Conservation (phyloP, 2,113 vertebrate species). For the Chunga burmeisteri region DNA sequence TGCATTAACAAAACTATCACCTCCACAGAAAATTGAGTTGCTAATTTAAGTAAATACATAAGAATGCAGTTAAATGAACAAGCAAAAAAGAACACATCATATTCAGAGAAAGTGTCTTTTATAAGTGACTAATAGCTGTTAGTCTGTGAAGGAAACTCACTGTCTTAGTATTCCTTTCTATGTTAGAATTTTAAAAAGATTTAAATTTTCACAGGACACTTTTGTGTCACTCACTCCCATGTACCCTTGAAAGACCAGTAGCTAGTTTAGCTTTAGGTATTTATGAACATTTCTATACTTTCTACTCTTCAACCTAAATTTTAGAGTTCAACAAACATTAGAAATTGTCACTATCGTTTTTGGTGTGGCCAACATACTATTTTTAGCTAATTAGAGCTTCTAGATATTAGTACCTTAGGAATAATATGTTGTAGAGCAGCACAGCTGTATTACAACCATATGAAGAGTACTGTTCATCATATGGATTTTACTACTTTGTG, state of each 20-base stretch:
- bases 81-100: not conserved
- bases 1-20: not conserved
- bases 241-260: not conserved
- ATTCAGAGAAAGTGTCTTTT: not conserved
- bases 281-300: not conserved
- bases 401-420: not conserved
- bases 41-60: not conserved
- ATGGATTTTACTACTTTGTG: not conserved
- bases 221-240: not conserved
- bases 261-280: not conserved
- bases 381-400: slow-evolving; percentile 23
- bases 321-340: not conserved
- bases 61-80: not conserved
- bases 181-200: not conserved
- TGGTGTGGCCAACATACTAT: not conserved
- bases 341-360: not conserved
- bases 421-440: not conserved
- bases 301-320: not conserved
- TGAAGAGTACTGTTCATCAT: not conserved
- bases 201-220: not conserved
- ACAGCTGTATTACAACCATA: not conserved
- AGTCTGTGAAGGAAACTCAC: not conserved
- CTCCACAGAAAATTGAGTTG: not conserved
- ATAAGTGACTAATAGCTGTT: not conserved
- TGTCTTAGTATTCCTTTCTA: not conserved